phyloP scores from a whole-genome alignment of 2,113 vertebrate genomes.

The Myodes glareolus region DNA sequence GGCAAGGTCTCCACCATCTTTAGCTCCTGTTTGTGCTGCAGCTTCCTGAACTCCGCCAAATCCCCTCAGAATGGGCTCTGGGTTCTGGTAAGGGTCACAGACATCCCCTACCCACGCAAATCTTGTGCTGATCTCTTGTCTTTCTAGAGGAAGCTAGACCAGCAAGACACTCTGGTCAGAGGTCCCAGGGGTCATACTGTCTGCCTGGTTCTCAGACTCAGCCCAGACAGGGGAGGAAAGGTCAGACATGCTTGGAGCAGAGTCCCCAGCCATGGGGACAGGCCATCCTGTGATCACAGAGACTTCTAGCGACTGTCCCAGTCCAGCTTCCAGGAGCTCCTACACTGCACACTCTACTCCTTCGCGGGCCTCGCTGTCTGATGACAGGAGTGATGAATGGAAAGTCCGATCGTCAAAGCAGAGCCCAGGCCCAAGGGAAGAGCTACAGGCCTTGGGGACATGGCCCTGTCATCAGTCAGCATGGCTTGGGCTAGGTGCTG shows the following conservation, averaged over 20 bases:
- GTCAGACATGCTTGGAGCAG: neutral
- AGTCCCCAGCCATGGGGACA: neutral
- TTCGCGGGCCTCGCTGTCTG: fast-evolving
- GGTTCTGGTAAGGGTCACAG: neutral
- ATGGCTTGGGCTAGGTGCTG: fast-evolving
- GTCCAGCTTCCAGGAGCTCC: neutral
- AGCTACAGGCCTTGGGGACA: neutral
- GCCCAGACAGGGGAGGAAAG: neutral
- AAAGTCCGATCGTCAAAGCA: neutral
- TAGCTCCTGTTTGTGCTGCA: neutral
- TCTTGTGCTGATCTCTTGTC: neutral
- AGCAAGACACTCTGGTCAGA: neutral
- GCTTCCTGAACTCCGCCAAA: neutral
- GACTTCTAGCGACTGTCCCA: fast-evolving
- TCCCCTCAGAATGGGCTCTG: neutral
- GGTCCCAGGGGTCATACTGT: neutral
- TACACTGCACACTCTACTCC: no score
- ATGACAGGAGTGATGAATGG: neutral
- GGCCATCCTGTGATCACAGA: neutral
- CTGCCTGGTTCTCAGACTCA: neutral
- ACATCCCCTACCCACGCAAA: fast-evolving
- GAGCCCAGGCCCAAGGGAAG: neutral
- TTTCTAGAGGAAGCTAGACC: neutral
- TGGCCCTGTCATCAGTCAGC: fast-evolving
- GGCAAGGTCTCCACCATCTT: neutral